Evolutionary conservation across 2,888 invertebrate species (phyloP).

Genomic region (Oxystoma pomonae): DNA sequence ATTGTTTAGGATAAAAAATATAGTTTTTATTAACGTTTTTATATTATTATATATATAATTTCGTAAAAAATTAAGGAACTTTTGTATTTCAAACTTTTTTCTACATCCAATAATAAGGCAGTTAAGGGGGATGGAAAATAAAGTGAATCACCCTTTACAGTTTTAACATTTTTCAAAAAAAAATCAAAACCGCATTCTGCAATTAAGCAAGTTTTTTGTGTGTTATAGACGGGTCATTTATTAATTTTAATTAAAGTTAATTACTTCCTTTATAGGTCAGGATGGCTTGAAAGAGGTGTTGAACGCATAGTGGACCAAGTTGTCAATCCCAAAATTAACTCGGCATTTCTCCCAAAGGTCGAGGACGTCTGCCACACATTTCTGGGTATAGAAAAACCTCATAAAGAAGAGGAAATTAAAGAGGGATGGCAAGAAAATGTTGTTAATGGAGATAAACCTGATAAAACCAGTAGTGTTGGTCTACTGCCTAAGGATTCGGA

Average conservation of each 20-base stretch:
- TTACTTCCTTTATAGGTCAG: conserved; percentile 69
- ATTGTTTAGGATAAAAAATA: too few species aligned
- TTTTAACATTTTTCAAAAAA: too few species aligned
- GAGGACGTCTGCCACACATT: conserved; percentile 87
- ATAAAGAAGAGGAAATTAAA: conserved; percentile 17
- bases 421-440: conserved; percentile 36
- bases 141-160: too few species aligned
- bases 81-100: too few species aligned
- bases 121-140: too few species aligned
- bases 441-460: conserved; percentile 13
- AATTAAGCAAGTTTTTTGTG: too few species aligned
- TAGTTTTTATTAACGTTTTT: too few species aligned
- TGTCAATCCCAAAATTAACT: conserved; percentile 86
- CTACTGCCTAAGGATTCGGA: conserved; percentile 73
- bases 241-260: background rate
- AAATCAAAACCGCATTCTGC: too few species aligned
- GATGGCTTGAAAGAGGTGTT: conserved; percentile 85
- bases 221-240: too few species aligned
- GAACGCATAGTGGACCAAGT: conserved; percentile 95
- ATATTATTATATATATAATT: too few species aligned
- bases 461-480: conserved; percentile 33
- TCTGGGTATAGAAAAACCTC: conserved; percentile 74
- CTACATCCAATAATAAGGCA: too few species aligned
- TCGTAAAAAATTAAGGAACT: too few species aligned
- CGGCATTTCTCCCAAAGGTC: conserved; percentile 84